Evolutionary conservation across 2,888 invertebrate species (phyloP).

Genomic region (Hecatera dysodea): DNA sequence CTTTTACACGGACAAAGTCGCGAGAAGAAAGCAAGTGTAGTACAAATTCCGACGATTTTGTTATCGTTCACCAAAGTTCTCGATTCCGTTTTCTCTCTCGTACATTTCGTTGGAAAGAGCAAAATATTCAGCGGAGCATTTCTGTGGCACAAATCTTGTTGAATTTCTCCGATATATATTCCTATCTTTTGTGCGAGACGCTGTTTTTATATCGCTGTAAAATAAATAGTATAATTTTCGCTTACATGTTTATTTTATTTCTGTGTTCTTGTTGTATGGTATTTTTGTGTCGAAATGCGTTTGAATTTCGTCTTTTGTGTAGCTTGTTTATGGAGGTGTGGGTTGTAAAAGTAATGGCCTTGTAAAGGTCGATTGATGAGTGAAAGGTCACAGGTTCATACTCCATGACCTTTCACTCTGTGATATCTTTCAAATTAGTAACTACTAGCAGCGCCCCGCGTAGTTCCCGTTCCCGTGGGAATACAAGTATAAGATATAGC

Average conservation of each 20-base stretch:
- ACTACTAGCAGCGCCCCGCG: too few species aligned
- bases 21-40: slow-evolving; percentile 30
- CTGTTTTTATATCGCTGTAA: slow-evolving; percentile 54
- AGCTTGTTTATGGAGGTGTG: not conserved
- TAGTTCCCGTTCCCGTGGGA: too few species aligned
- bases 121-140: slow-evolving; percentile 55
- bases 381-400: not conserved
- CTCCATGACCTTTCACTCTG: too few species aligned
- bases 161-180: slow-evolving; percentile 48
- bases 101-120: slow-evolving; percentile 54
- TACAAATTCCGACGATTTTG: slow-evolving; percentile 56
- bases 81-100: slow-evolving; percentile 44
- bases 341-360: not conserved
- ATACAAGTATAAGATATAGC: too few species aligned
- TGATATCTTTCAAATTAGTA: too few species aligned
- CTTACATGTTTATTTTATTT: slow-evolving; percentile 33
- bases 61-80: slow-evolving; percentile 59
- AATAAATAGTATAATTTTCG: slow-evolving; percentile 58
- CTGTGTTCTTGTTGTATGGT: slow-evolving; percentile 37
- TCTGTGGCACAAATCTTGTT: slow-evolving; percentile 55
- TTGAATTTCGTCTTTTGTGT: slow-evolving; percentile 25
- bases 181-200: slow-evolving; percentile 51
- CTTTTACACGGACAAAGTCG: slow-evolving; percentile 47
- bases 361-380: not conserved
- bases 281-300: slow-evolving; percentile 14